Evolutionary conservation across 1,140 invertebrate species (phyloP).

Genomic region (Coboldia fuscipes): DNA sequence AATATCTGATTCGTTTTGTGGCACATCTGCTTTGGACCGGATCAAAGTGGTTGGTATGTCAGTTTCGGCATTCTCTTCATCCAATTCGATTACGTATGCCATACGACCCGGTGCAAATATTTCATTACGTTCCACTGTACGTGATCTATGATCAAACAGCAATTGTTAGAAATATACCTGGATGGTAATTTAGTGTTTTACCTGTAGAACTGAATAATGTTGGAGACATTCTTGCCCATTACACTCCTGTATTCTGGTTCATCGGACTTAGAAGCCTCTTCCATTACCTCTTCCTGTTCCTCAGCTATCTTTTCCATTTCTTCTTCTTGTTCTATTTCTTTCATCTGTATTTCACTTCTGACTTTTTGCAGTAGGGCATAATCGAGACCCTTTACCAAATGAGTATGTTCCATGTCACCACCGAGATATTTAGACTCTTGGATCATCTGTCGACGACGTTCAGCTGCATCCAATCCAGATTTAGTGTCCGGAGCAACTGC

Average conservation of each 20-base stretch:
- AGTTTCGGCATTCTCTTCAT: slow-evolving; percentile 67
- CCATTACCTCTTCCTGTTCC: slow-evolving; percentile 34
- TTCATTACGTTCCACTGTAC: slow-evolving; percentile 67
- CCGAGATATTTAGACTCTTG: slow-evolving; percentile 99
- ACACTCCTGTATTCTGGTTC: slow-evolving; percentile 63
- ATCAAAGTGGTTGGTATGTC: slow-evolving; percentile 94
- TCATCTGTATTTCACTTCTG: slow-evolving; percentile 54
- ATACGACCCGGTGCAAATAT: slow-evolving; percentile 90
- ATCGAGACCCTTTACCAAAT: slow-evolving; percentile 99
- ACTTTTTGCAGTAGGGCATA: slow-evolving; percentile 98
- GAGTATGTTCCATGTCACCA: slow-evolving; percentile 99
- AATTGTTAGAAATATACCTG: no score
- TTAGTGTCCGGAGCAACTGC: slow-evolving; percentile 91
- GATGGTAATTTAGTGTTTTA: no score
- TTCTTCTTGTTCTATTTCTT: slow-evolving; percentile 66
- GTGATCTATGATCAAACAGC: no score
- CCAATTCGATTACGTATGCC: slow-evolving; percentile 92
- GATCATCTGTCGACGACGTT: slow-evolving; percentile 83
- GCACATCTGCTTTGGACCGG: slow-evolving; percentile 86
- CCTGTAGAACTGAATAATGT: slow-evolving; percentile 38
- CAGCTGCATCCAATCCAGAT: slow-evolving; percentile 85
- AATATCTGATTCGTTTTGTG: slow-evolving; percentile 33
- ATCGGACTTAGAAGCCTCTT: slow-evolving; percentile 26
- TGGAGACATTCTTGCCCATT: slow-evolving; percentile 52
- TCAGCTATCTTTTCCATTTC: slow-evolving; percentile 48